Evolutionary conservation across 2,113 vertebrate genomes (phyloP).

Genomic region (Steatornis caripensis): DNA sequence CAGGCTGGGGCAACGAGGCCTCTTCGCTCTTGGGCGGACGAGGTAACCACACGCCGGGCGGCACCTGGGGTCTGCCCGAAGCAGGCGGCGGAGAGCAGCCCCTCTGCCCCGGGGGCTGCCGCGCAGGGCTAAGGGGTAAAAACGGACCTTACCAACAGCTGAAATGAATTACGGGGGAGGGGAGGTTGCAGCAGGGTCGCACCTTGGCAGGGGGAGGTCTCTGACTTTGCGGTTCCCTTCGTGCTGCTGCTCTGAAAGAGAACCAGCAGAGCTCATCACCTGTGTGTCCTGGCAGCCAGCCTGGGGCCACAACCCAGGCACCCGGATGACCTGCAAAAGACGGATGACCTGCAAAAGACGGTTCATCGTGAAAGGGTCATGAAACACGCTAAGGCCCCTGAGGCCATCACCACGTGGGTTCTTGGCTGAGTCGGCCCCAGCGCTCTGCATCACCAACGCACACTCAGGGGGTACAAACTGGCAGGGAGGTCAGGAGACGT

Average conservation of each 20-base stretch:
- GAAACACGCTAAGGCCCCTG: background rate
- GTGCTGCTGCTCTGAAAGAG: background rate
- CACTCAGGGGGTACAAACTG: rapidly evolving
- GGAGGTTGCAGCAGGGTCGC: background rate
- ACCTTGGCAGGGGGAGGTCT: background rate
- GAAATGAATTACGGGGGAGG: background rate
- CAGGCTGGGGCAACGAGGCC: background rate
- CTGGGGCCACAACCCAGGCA: too few species aligned
- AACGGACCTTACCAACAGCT: background rate
- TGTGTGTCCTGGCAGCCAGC: background rate
- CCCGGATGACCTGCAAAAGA: background rate
- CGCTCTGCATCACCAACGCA: background rate
- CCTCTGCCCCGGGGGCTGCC: background rate
- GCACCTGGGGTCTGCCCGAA: background rate
- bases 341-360: rapidly evolving
- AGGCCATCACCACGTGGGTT: rapidly evolving
- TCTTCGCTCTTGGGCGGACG: background rate
- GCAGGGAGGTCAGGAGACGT: background rate
- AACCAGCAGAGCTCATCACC: background rate
- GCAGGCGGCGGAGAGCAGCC: too few species aligned
- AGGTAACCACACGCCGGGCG: background rate
- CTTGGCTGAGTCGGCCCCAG: background rate
- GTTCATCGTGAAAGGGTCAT: background rate
- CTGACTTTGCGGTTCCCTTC: background rate
- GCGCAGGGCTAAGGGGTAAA: rapidly evolving